Evolutionary conservation across 2,888 invertebrate genomes (phyloP), one percentile per base, ranked within the genome.

Genomic region (Amiota communis): DNA sequence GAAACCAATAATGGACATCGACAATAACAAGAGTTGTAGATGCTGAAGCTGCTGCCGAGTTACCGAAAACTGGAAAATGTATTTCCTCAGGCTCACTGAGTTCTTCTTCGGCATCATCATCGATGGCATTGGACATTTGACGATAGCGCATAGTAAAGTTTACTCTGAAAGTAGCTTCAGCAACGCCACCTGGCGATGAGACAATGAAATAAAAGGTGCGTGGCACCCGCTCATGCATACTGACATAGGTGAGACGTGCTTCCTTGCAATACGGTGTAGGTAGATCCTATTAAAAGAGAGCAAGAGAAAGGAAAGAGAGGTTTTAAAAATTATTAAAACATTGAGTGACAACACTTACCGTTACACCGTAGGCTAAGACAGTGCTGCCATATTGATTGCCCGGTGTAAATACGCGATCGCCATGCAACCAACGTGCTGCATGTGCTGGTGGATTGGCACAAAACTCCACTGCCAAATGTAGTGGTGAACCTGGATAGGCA

Each of bases 361-460:
- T 90, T n/a, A 90, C 90, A 15, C 88, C 87, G 77, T 90, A 90
- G 68, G 90, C 90, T 72, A 90, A 76, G 0, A 90, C 90, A 4
- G 89, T 89, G 78, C 85, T 88, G 75, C 90, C 90, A 75, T 90
- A 90, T 79, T 90, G 90, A 83, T 90, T 90, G 67, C 90, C 90
- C 1, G 90, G 90, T 68, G 90, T 90, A 72, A 89, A 90, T 61
- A 90, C 88, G 15, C 90, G 88, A 83, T 90, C 90, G 2, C 90
- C 90, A 71, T 90, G 90, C 69, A 90, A 75, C 90, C 90, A 90
- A 73, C 90, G 87, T 12, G 90, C 90, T 17, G 90, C 90, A 81
- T 89, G 88, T 12, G 90, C 90, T 8, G 92, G 91, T 3, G 95
- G 95, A 89, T 95, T 94, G 80, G 95, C 94, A 90, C 95, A 95